These are phyloP conservation scores for Cyanocitta stelleri DNA, from an alignment of 2,113 vertebrate genomes.

Conservation along the genomic window DNA sequence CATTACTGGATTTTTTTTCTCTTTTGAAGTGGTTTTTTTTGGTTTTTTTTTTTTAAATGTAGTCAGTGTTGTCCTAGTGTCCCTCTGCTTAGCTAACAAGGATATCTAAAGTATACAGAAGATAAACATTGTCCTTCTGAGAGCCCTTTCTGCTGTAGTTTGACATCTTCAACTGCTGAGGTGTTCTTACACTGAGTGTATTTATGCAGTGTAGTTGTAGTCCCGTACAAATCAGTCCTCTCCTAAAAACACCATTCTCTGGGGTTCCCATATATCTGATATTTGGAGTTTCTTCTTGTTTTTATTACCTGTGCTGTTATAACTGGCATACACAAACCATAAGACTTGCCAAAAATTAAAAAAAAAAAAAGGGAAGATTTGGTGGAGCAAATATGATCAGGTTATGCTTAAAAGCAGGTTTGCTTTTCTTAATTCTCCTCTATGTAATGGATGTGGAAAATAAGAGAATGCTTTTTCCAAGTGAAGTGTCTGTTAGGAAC, in stretches of 20 bases:
- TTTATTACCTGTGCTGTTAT: background rate
- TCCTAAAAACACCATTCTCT: background rate
- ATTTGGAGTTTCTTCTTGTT: background rate
- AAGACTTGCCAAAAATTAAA: background rate
- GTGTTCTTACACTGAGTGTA: background rate
- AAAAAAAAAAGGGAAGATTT: background rate
- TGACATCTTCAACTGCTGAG: background rate
- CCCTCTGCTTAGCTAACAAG: background rate
- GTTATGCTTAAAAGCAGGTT: background rate
- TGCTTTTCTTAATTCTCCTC: background rate
- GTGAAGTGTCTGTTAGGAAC: background rate
- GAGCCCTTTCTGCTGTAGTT: background rate
- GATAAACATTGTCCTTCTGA: background rate
- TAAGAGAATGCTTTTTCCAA: background rate
- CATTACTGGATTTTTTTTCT: background rate
- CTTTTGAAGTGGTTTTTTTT: too few relatives aligned
- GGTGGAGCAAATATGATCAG: background rate
- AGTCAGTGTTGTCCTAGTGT: background rate
- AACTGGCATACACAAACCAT: background rate
- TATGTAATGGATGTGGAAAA: background rate
- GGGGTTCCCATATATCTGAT: background rate
- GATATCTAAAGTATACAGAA: background rate
- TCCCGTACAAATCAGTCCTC: background rate
- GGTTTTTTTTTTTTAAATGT: background rate
- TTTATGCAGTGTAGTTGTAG: background rate